Evolutionary conservation across 2,113 vertebrate species (phyloP).

Genomic region (Aix galericulata): DNA sequence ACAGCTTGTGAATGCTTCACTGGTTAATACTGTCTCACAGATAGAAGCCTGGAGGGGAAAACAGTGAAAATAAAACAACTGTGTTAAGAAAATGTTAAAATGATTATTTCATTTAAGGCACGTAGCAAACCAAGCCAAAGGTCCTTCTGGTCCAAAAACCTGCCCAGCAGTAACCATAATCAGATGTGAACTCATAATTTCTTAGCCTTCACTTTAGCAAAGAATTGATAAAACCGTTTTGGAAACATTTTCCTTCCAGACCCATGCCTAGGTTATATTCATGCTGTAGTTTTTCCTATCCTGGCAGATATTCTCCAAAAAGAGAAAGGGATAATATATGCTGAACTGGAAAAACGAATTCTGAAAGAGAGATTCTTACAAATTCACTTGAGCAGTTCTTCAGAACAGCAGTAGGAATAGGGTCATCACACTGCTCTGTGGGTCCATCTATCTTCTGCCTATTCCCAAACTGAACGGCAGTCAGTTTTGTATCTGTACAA

Average conservation of each 20-base stretch:
- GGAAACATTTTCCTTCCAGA: background rate
- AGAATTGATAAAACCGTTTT: background rate
- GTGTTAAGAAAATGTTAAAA: background rate
- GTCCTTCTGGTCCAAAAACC: background rate
- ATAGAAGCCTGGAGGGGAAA: constrained; percentile 38
- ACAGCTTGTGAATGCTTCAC: constrained; percentile 66
- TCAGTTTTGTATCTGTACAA: constrained; percentile 60
- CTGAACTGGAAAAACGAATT: background rate
- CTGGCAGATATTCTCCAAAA: background rate
- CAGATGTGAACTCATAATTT: background rate
- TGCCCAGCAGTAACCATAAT: background rate
- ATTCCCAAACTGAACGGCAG: constrained; percentile 78
- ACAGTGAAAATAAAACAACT: background rate
- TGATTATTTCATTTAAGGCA: background rate
- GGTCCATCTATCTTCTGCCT: constrained; percentile 82
- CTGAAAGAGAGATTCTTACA: constrained; percentile 67
- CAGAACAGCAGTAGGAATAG: background rate
- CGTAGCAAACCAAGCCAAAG: background rate
- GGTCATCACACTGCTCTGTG: constrained; percentile 83
- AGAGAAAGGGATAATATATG: background rate
- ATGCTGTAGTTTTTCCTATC: background rate
- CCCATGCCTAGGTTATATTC: background rate
- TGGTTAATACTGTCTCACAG: constrained; percentile 69
- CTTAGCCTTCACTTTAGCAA: background rate
- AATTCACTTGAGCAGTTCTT: constrained; percentile 61